phyloP scores from a whole-genome alignment of 2,888 invertebrate species.

The Synanthedon andrenaeformis region DNA sequence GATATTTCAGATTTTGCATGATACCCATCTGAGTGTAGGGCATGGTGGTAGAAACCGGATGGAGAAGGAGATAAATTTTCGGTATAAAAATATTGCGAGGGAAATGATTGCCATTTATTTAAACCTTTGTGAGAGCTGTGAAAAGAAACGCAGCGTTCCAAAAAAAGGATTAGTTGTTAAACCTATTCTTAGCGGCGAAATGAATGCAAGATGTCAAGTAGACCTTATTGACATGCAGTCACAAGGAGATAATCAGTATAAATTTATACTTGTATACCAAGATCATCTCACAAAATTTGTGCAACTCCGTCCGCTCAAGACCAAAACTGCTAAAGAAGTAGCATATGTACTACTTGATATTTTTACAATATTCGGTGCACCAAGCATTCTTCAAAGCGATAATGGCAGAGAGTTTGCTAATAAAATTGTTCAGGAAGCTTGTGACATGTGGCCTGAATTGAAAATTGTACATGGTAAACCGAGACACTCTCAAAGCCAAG shows the following conservation, averaged over 20 bases:
- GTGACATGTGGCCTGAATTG: conserved; percentile 19
- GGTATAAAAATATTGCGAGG: conserved; percentile 12
- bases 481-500: conserved; percentile 25
- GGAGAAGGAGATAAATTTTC: conserved; percentile 6
- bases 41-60: background rate
- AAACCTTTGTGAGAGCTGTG: conserved; percentile 8
- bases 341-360: conserved; percentile 29
- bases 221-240: conserved; percentile 33
- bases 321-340: conserved; percentile 27
- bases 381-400: conserved; percentile 26
- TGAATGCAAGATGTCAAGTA: conserved; percentile 28
- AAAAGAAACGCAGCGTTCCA: conserved; percentile 12
- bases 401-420: conserved; percentile 27
- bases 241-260: conserved; percentile 21
- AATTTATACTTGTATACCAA: conserved; percentile 35
- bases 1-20: background rate
- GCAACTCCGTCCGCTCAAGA: conserved; percentile 23
- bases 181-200: conserved; percentile 14
- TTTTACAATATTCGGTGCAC: conserved; percentile 32
- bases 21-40: background rate
- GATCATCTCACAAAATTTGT: conserved; percentile 41
- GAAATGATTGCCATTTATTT: conserved; percentile 11
- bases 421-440: conserved; percentile 14
- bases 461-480: conserved; percentile 37
- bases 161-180: conserved; percentile 21